Conservation (phyloP, 2,888 invertebrate genomes). For the Poecilobothrus nobilitatus region DNA sequence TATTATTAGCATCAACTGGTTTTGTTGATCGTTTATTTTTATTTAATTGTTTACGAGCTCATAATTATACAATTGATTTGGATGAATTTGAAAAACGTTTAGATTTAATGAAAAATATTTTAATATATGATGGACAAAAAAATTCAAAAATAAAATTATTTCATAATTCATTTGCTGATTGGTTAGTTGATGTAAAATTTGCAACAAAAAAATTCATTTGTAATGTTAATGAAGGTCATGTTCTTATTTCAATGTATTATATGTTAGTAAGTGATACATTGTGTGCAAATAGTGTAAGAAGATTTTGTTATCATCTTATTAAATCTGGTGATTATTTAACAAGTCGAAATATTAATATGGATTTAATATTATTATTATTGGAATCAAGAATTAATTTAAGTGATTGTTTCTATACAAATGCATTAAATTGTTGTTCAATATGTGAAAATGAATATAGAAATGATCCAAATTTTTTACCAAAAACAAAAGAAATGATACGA, state of each 20-base stretch:
- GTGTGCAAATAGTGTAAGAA: constrained; percentile 65
- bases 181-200: constrained; percentile 95
- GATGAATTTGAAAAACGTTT: constrained; percentile 75
- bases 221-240: constrained; percentile 78
- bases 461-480: constrained; percentile 40
- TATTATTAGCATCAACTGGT: constrained; percentile 76
- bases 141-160: constrained; percentile 52
- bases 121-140: constrained; percentile 35
- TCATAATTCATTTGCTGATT: constrained; percentile 90
- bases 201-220: constrained; percentile 92
- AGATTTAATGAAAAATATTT: constrained; percentile 58
- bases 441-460: constrained; percentile 42
- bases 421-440: constrained; percentile 45
- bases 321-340: constrained; percentile 55
- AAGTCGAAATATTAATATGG: constrained; percentile 38
- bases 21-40: constrained; percentile 76
- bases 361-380: constrained; percentile 40
- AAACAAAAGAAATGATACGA: constrained; percentile 40
- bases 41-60: constrained; percentile 71
- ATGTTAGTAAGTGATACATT: constrained; percentile 59
- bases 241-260: constrained; percentile 77
- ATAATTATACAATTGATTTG: constrained; percentile 65
- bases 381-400: constrained; percentile 42
- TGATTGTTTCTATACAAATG: constrained; percentile 44
- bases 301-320: constrained; percentile 62